A percentile compares a stretch with the other conserved stretches of the same genome.
phyloP scores from a whole-genome alignment of 2,797 vertebrate species.

The Pseudomugil tenellus region DNA sequence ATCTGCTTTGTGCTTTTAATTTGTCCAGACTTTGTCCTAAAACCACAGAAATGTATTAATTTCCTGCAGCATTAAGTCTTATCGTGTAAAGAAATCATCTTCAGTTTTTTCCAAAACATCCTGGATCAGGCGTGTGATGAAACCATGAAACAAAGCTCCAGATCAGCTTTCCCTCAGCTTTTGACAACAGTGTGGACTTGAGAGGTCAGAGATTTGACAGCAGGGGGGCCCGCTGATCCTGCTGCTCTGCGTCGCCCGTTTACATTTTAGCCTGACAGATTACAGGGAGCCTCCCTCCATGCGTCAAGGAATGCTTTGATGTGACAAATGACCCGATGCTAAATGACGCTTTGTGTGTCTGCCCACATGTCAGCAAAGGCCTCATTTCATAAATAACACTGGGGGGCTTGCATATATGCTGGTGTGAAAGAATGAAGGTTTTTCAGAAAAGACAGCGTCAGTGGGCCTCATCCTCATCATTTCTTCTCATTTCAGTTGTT shows the following conservation, averaged over 20 bases:
- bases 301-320: slow-evolving; percentile 81
- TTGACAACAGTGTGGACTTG: slow-evolving; percentile 48
- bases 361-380: slow-evolving; percentile 59
- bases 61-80: not conserved
- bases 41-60: not conserved
- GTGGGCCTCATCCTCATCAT: slow-evolving; percentile 7
- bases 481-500: slow-evolving; percentile 1
- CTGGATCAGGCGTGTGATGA: not conserved
- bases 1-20: slow-evolving; percentile 7
- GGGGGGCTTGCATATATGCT: too few species aligned
- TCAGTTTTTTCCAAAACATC: not conserved
- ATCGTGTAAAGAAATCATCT: not conserved
- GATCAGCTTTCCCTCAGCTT: slow-evolving; percentile 35
- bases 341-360: slow-evolving; percentile 72
- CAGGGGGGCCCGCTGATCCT: slow-evolving; percentile 56
- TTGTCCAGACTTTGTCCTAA: not conserved
- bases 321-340: slow-evolving; percentile 73
- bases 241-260: slow-evolving; percentile 55
- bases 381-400: slow-evolving; percentile 57
- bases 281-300: slow-evolving; percentile 65
- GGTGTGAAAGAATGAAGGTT: slow-evolving; percentile 37
- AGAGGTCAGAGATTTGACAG: slow-evolving; percentile 61
- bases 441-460: slow-evolving; percentile 24
- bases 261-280: slow-evolving; percentile 68
- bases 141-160: slow-evolving; percentile 14